Evolutionary conservation across 2,888 invertebrate species (phyloP).

Genomic region (Calameuta idolon): DNA sequence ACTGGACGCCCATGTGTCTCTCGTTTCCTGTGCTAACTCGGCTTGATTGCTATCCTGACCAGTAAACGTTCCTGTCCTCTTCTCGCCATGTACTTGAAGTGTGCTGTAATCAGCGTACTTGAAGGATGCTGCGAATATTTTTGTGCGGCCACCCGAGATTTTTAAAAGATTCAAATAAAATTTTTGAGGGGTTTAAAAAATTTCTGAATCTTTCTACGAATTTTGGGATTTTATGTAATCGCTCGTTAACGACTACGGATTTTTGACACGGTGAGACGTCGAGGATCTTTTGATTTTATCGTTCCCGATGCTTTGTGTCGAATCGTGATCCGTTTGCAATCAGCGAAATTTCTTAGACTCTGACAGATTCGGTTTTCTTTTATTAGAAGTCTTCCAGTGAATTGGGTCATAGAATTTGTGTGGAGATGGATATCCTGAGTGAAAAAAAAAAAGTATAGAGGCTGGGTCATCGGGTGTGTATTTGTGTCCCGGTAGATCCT

Average conservation of each 20-base stretch:
- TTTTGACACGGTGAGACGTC: background rate
- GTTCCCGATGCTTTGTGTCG: background rate
- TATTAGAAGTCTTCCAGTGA: background rate
- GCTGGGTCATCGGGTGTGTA: background rate
- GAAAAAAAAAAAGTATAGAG: background rate
- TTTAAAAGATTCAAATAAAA: background rate
- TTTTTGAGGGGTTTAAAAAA: background rate
- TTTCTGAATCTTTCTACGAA: background rate
- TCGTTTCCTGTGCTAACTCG: too few relatives aligned
- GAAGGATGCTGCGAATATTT: background rate
- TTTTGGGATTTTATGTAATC: background rate
- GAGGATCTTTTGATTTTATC: background rate
- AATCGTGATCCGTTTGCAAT: background rate
- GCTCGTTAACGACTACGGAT: background rate
- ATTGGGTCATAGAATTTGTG: background rate
- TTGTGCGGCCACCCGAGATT: background rate
- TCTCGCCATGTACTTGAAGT: background rate
- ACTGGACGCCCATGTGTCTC: too few relatives aligned
- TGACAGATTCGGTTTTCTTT: background rate
- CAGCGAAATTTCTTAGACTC: background rate
- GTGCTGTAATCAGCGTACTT: too few relatives aligned
- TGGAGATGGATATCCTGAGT: background rate
- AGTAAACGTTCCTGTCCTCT: too few relatives aligned
- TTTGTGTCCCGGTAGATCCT: background rate
- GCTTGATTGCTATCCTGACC: too few relatives aligned